A percentile compares a stretch with the other conserved stretches of the same genome.
Conservation (phyloP, 2,888 invertebrate genomes). For the Silvanus unidentatus region DNA sequence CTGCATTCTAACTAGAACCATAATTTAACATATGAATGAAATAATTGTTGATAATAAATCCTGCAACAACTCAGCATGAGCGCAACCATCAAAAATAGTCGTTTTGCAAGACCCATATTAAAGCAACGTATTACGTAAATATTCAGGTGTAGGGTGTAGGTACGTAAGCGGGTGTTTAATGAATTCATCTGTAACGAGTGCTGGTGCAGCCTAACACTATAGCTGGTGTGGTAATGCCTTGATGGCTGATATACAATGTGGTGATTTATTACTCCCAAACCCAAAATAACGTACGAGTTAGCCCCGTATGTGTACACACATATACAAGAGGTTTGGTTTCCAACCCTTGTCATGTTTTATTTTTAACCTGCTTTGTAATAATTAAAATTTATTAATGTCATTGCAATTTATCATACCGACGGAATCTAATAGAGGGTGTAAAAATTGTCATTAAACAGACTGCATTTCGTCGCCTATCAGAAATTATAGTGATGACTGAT, state of each 20-base stretch:
- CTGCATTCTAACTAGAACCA: no score
- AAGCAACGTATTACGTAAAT: no score
- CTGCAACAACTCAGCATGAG: no score
- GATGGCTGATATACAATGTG: conserved; percentile 13
- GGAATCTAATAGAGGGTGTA: no score
- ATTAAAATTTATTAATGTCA: conserved; percentile 36
- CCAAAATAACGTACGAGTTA: not conserved
- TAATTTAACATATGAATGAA: no score
- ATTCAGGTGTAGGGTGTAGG: no score
- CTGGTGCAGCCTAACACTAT: not conserved
- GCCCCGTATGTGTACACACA: not conserved
- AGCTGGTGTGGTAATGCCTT: not conserved
- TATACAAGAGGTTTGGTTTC: conserved; percentile 10
- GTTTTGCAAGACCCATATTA: no score
- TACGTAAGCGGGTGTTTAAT: conserved; percentile 1
- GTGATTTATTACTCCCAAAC: conserved; percentile 14
- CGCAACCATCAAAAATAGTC: no score
- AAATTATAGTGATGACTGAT: no score
- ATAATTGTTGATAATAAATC: no score
- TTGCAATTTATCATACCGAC: conserved; percentile 25
- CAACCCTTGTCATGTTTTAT: conserved; percentile 30
- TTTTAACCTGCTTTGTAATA: conserved; percentile 33
- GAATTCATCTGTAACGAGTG: conserved; percentile 6
- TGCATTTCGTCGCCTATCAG: no score
- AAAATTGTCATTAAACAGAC: no score